Conservation (phyloP, 1,140 invertebrate species). For the Drosophila pachea region DNA sequence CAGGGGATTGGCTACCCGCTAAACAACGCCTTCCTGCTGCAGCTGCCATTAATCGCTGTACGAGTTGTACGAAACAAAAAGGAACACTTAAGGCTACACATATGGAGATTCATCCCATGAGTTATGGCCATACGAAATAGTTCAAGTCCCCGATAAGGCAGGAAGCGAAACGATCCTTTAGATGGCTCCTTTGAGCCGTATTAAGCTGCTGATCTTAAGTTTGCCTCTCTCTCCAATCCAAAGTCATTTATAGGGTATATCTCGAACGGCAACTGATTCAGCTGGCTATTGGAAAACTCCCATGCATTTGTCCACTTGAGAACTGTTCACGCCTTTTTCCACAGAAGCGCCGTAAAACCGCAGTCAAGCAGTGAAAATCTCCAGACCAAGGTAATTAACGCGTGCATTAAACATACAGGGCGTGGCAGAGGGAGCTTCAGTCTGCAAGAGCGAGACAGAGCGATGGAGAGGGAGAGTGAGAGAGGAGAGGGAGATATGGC, state of each 20-base stretch:
- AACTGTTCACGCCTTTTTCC: conserved; percentile 72
- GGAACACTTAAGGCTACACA: conserved; percentile 23
- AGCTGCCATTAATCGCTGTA: conserved; percentile 76
- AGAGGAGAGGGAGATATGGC: conserved; percentile 34
- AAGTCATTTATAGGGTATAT: conserved; percentile 8
- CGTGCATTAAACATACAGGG: conserved; percentile 45
- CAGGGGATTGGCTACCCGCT: conserved; percentile 53
- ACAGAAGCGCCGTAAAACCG: conserved; percentile 63
- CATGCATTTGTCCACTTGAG: conserved; percentile 49
- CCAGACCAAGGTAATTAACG: conserved; percentile 65
- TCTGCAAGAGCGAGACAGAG: not conserved
- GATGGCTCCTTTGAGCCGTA: no score
- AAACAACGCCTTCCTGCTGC: conserved; percentile 59
- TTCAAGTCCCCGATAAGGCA: no score
- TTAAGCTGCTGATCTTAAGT: no score
- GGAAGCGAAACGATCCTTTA: no score
- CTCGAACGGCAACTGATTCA: conserved; percentile 28
- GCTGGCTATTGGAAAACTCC: conserved; percentile 25
- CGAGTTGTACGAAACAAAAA: conserved; percentile 37
- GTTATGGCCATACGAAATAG: no score
- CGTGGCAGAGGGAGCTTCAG: conserved; percentile 12
- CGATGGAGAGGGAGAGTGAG: not conserved
- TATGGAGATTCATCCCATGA: not conserved
- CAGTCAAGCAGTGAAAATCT: conserved; percentile 62
- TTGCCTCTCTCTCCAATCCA: no score